Evolutionary conservation across 2,797 vertebrate genomes (phyloP).

Genomic region (Xiphorhynchus erythropygius): DNA sequence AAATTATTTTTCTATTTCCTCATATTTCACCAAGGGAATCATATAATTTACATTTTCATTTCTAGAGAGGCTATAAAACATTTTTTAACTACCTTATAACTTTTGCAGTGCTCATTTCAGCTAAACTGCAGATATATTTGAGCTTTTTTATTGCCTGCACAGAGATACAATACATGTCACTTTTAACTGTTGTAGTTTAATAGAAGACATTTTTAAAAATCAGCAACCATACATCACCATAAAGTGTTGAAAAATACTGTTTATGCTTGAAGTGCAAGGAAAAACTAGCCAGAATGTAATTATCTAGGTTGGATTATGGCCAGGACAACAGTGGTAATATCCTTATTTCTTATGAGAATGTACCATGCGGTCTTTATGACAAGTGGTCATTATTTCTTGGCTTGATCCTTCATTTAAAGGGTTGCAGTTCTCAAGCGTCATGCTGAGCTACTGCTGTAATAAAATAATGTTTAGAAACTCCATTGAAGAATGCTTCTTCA

Average conservation of each 20-base stretch:
- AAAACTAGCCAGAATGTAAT: slow-evolving; percentile 12
- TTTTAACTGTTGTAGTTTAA: neutral
- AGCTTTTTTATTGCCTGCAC: neutral
- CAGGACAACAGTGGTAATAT: neutral
- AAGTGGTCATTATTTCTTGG: slow-evolving; percentile 17
- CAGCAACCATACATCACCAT: neutral
- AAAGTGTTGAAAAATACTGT: slow-evolving; percentile 5
- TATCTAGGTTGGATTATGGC: neutral
- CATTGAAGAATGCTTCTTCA: neutral
- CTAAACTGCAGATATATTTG: neutral
- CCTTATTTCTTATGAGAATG: neutral
- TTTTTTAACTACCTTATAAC: neutral
- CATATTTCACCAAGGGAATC: neutral
- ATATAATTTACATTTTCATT: neutral
- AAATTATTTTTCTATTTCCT: neutral
- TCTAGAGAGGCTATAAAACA: neutral
- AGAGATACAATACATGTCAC: neutral
- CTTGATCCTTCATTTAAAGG: slow-evolving; percentile 27
- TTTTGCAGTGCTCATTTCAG: neutral
- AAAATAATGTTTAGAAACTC: slow-evolving; percentile 15
- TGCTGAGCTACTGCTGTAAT: slow-evolving; percentile 17
- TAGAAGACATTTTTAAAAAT: neutral
- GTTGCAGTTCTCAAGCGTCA: neutral
- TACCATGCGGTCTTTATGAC: neutral
- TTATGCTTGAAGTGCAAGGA: neutral